phyloP scores from a whole-genome alignment of 1,140 invertebrate species.

The Pseudomyrmex cubaensis region DNA sequence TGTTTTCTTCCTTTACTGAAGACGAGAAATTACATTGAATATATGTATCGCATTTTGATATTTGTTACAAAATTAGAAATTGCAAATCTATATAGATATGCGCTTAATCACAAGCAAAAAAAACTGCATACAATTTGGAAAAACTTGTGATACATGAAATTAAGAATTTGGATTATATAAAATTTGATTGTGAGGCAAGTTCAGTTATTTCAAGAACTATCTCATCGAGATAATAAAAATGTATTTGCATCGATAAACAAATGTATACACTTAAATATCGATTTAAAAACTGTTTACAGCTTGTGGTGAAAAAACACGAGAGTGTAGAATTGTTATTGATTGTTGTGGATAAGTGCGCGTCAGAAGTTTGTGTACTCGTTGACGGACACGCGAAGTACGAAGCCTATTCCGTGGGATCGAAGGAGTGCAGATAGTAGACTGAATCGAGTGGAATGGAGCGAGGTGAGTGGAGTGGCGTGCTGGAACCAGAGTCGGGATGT shows the following conservation, averaged over 20 bases:
- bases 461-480: slow-evolving; percentile 69
- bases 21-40: neutral
- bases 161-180: too few species aligned
- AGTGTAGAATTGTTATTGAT: neutral
- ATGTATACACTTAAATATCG: neutral
- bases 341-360: neutral
- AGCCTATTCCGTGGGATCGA: slow-evolving; percentile 64
- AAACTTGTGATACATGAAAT: neutral
- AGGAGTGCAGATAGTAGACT: slow-evolving; percentile 52
- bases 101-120: too few species aligned
- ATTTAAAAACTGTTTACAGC: neutral
- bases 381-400: slow-evolving; percentile 55
- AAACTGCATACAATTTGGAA: neutral
- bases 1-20: neutral
- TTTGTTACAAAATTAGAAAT: neutral
- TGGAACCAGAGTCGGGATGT: slow-evolving; percentile 68
- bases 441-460: slow-evolving; percentile 59
- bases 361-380: slow-evolving; percentile 58
- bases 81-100: neutral
- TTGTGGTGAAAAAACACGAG: neutral
- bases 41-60: neutral
- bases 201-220: too few species aligned
- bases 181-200: too few species aligned
- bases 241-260: too few species aligned
- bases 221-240: too few species aligned